Conservation (phyloP, 2,113 vertebrate genomes). For the Festucalex cinctus region DNA sequence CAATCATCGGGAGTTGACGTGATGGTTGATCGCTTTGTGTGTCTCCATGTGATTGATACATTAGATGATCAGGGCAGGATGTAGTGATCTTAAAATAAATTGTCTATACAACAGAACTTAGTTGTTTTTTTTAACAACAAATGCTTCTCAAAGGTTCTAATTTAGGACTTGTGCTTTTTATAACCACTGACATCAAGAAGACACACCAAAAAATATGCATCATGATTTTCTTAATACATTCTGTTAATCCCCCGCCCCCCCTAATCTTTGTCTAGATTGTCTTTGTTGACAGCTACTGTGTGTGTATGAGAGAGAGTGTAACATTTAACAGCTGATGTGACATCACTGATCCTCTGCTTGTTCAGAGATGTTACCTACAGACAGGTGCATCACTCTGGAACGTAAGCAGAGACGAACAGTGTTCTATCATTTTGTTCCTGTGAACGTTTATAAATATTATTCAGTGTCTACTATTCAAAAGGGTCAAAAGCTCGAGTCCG, state of each 20-base stretch:
- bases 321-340: slow-evolving; percentile 14
- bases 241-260: neutral
- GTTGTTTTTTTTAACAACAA: neutral
- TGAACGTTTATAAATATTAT: neutral
- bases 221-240: neutral
- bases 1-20: neutral
- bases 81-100: neutral
- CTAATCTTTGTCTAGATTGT: neutral
- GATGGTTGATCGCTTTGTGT: neutral
- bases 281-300: slow-evolving; percentile 7
- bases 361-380: neutral
- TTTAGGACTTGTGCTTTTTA: neutral
- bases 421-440: neutral
- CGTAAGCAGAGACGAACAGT: neutral
- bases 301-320: neutral
- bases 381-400: neutral
- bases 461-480: neutral
- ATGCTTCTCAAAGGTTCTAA: neutral
- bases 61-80: neutral
- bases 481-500: neutral
- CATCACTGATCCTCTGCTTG: slow-evolving; percentile 2
- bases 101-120: neutral
- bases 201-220: neutral
- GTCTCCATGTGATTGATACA: neutral
- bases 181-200: neutral